Evolutionary conservation across 2,888 invertebrate genomes (phyloP), one percentile per base, ranked within the genome.

Genomic region (Cheiracanthium punctorium): DNA sequence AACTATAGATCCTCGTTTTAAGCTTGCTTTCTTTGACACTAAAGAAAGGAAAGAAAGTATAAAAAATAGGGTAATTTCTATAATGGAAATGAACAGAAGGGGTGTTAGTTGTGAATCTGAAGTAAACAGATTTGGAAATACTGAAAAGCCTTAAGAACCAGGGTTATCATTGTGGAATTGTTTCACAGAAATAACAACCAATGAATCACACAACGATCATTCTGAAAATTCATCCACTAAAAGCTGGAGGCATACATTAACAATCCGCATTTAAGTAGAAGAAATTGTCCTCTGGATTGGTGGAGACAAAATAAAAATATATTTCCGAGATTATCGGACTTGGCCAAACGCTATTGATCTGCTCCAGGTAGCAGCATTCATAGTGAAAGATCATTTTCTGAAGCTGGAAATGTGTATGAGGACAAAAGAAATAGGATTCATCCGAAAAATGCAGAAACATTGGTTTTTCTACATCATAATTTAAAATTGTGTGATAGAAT

Each of bases 271-370:
- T 5, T 52, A 52, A n/a, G 14, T 20, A 52, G 17, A 17, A 52
- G 5, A 20, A 52, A 52, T 17, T 52, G n/a, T 52, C 52, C 52
- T 8, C 14, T 20, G 17, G 52, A 52, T 52, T 52, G 52, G 52
- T 52, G 52, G 52, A 52, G 20, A 52, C 8, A 52, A 52, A 10
- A 52, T 52, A 52, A 52, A 52, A 52, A 52, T 8, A 52, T 17
- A 52, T 52, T 52, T 52, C 52, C 20, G 4, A 52, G 52, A 52
- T 52, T 52, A 52, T 52, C 52, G 17, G 52, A 10, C 52, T 10
- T 52, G 52, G 52, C 52, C 52, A 52, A 52, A 52, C 52, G 20
- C 52, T 52, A 52, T 52, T 52, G 5, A 52, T 52, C 52, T 52
- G 52, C 52, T 52, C 52, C 52, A n/a, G 52, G 52, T 52, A 52